phyloP scores from a whole-genome alignment of 2,113 vertebrate genomes.

The Dascyllus trimaculatus region DNA sequence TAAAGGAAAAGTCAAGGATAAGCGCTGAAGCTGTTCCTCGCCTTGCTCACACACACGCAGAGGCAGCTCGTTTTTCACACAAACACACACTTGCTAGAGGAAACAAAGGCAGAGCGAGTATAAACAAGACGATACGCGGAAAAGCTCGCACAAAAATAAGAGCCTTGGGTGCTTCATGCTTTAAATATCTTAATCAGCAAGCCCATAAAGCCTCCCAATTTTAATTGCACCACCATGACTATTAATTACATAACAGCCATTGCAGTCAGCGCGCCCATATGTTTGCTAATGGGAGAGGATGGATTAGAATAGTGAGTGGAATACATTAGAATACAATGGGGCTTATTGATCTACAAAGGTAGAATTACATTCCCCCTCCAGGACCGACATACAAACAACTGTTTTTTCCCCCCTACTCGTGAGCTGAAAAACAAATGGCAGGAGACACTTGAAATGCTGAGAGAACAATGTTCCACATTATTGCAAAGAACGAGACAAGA shows the following conservation, averaged over 20 bases:
- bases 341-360: slow-evolving; percentile 78
- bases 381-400: slow-evolving; percentile 50
- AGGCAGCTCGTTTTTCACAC: slow-evolving; percentile 50
- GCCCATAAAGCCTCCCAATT: slow-evolving; percentile 79
- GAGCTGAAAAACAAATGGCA: slow-evolving; percentile 33
- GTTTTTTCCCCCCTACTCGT: neutral
- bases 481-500: slow-evolving; percentile 23
- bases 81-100: slow-evolving; percentile 49
- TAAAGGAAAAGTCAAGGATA: slow-evolving; percentile 77
- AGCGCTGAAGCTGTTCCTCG: slow-evolving; percentile 63
- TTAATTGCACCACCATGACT: slow-evolving; percentile 83
- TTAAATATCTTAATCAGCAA: slow-evolving; percentile 84
- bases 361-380: slow-evolving; percentile 62
- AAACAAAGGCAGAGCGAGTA: slow-evolving; percentile 53
- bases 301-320: slow-evolving; percentile 76
- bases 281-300: slow-evolving; percentile 79
- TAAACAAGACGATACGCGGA: slow-evolving; percentile 55
- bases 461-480: slow-evolving; percentile 21
- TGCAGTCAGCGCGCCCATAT: slow-evolving; percentile 75
- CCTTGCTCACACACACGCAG: slow-evolving; percentile 51
- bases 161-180: slow-evolving; percentile 70
- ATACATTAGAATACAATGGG: slow-evolving; percentile 72
- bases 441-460: slow-evolving; percentile 29
- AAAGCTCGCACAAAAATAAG: slow-evolving; percentile 63
- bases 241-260: slow-evolving; percentile 83